A percentile compares a stretch with the other conserved stretches of the same genome.
These are phyloP conservation scores for Pandemis cinnamomeana DNA, from an alignment of 2,888 invertebrate species.

Conservation along the genomic window DNA sequence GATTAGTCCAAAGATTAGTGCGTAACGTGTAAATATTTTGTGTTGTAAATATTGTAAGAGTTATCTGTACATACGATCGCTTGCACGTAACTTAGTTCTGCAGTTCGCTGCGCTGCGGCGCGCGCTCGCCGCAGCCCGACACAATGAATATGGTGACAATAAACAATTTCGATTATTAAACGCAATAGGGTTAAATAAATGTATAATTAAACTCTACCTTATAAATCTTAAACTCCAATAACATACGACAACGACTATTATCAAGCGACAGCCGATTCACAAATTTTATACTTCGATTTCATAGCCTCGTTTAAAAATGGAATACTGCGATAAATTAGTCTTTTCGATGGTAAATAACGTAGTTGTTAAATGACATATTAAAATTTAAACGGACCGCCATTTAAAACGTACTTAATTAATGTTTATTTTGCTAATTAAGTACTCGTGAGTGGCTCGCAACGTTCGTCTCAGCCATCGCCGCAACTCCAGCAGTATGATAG, in stretches of 20 bases:
- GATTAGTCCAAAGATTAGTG: slow-evolving; percentile 73
- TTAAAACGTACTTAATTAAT: slow-evolving; percentile 39
- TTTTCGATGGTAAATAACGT: slow-evolving; percentile 27
- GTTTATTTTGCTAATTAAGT: slow-evolving; percentile 36
- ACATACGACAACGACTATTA: slow-evolving; percentile 23
- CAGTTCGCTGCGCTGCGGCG: slow-evolving; percentile 28
- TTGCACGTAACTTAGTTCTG: slow-evolving; percentile 47
- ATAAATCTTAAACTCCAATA: slow-evolving; percentile 36
- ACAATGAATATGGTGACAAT: slow-evolving; percentile 75
- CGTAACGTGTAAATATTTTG: slow-evolving; percentile 45
- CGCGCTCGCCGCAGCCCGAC: slow-evolving; percentile 43
- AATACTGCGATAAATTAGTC: slow-evolving; percentile 31
- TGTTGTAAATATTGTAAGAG: slow-evolving; percentile 63
- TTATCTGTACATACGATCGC: slow-evolving; percentile 74
- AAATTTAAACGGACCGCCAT: slow-evolving; percentile 29
- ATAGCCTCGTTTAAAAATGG: slow-evolving; percentile 14
- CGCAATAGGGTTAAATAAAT: slow-evolving; percentile 53
- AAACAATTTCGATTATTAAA: slow-evolving; percentile 66
- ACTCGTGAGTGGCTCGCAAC: not conserved
- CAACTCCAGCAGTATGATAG: slow-evolving; percentile 63
- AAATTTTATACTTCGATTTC: slow-evolving; percentile 18
- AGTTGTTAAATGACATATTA: slow-evolving; percentile 23
- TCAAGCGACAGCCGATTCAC: slow-evolving; percentile 14
- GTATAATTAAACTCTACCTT: slow-evolving; percentile 43
- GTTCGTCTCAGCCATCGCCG: slow-evolving; percentile 39